phyloP scores from a whole-genome alignment of 2,888 invertebrate genomes.

The Dasysyrphus albostriatus region DNA sequence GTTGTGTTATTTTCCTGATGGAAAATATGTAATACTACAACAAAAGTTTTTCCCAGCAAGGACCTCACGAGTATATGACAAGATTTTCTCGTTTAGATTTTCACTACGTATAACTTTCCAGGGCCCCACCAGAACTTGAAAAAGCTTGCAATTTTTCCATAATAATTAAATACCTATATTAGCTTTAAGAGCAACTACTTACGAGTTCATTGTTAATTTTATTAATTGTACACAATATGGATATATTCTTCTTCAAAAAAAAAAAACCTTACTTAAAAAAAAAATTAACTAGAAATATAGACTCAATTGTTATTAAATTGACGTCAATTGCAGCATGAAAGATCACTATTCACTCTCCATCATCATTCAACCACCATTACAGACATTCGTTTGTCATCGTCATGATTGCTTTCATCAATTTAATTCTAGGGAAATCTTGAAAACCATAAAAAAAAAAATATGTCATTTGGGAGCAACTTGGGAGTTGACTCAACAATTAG shows the following conservation, averaged over 20 bases:
- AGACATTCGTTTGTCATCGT: slow-evolving; percentile 41
- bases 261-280: background rate
- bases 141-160: too few species aligned
- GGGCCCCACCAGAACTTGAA: too few species aligned
- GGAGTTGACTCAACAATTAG: slow-evolving; percentile 19
- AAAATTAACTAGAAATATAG: slow-evolving; percentile 2
- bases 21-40: too few species aligned
- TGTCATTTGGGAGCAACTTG: slow-evolving; percentile 29
- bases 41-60: too few species aligned
- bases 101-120: too few species aligned
- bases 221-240: too few species aligned
- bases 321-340: slow-evolving; percentile 67
- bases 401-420: slow-evolving; percentile 44
- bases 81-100: too few species aligned
- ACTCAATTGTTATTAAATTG: slow-evolving; percentile 67
- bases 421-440: slow-evolving; percentile 46
- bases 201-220: background rate
- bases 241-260: background rate
- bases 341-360: slow-evolving; percentile 27
- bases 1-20: too few species aligned
- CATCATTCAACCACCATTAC: background rate
- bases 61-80: too few species aligned
- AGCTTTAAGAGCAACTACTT: background rate
- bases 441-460: slow-evolving; percentile 28
- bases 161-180: too few species aligned